These are phyloP conservation scores for Drosophila ironensis DNA, from an alignment of 1,140 invertebrate species.

Conservation along the genomic window DNA sequence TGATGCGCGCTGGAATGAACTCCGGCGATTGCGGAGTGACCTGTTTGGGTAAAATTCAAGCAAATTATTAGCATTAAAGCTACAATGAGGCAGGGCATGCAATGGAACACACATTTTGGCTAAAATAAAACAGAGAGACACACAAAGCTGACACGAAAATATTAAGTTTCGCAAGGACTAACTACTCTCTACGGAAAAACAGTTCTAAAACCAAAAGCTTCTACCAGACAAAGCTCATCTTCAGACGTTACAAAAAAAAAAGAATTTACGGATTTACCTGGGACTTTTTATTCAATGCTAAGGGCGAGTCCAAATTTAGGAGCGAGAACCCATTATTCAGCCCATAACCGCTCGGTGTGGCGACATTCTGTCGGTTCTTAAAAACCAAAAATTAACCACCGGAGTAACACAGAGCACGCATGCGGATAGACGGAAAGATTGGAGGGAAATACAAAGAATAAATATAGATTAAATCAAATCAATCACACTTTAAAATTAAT, in stretches of 20 bases:
- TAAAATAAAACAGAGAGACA: too few relatives aligned
- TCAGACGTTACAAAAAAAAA: neutral
- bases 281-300: slow-evolving; percentile 82
- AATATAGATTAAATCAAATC: neutral
- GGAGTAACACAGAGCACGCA: slow-evolving; percentile 13
- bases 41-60: slow-evolving; percentile 18
- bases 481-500: neutral
- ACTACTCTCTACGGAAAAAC: too few relatives aligned
- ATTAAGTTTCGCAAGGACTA: too few relatives aligned
- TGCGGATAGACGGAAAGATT: slow-evolving; percentile 25
- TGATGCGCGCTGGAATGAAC: slow-evolving; percentile 82
- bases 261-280: slow-evolving; percentile 65
- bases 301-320: slow-evolving; percentile 84
- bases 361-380: slow-evolving; percentile 85
- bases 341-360: slow-evolving; percentile 82
- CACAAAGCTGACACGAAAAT: too few relatives aligned
- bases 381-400: slow-evolving; percentile 19
- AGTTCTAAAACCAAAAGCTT: neutral
- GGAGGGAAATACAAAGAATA: slow-evolving; percentile 23
- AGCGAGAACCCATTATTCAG: slow-evolving; percentile 83
- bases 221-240: slow-evolving; percentile 6
- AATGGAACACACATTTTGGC: too few relatives aligned
- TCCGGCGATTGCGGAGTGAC: slow-evolving; percentile 82
- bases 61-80: neutral
- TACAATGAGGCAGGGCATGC: too few relatives aligned